phyloP scores from a whole-genome alignment of 2,797 vertebrate genomes.

The Spinibarbus caldwelli region DNA sequence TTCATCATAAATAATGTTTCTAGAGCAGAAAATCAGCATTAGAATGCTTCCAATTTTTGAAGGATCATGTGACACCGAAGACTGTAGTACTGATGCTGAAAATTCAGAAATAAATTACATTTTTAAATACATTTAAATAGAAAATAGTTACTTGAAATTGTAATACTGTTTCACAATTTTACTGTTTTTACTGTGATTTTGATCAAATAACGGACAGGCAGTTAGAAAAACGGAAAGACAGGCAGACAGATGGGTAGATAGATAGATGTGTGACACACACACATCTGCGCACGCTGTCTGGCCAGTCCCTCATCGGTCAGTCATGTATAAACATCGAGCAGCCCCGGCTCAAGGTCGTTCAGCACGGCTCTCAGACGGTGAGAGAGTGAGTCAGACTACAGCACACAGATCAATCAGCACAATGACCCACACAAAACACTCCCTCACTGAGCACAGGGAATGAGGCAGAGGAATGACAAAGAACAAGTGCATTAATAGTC shows the following conservation, averaged over 20 bases:
- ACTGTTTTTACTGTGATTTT: not conserved
- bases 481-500: not conserved
- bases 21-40: too few relatives aligned
- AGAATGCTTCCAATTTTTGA: too few relatives aligned
- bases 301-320: constrained; percentile 22
- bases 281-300: constrained; percentile 9
- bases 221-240: too few relatives aligned
- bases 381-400: not conserved
- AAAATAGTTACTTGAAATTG: not conserved
- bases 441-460: not conserved
- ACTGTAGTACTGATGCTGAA: not conserved
- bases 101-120: not conserved
- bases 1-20: too few relatives aligned
- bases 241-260: not conserved
- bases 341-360: constrained; percentile 43
- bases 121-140: not conserved
- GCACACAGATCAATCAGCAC: constrained; percentile 50
- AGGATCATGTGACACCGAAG: too few relatives aligned
- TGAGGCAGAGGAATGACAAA: not conserved
- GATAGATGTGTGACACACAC: constrained; percentile 1
- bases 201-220: not conserved
- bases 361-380: not conserved
- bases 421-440: constrained; percentile 19
- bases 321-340: constrained; percentile 46
- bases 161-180: not conserved